Conservation (phyloP, 2,113 vertebrate genomes). For the Herpailurus yagouaroundi region DNA sequence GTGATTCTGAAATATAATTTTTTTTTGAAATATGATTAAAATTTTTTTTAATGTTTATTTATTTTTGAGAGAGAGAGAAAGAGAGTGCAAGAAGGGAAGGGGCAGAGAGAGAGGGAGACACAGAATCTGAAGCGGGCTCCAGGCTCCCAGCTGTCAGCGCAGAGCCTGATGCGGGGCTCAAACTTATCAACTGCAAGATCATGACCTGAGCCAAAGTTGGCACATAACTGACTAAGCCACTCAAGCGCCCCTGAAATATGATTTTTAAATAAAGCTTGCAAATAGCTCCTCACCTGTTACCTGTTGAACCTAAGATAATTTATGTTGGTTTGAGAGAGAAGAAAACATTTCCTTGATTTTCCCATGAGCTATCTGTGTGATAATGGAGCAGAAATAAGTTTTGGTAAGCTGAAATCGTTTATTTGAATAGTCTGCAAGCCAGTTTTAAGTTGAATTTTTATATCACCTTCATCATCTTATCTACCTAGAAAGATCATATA, state of each 20-base stretch:
- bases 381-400: background rate
- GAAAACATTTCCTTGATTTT: constrained; percentile 38
- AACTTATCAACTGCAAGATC: too few relatives aligned
- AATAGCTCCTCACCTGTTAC: background rate
- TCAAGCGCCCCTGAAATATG: background rate
- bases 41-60: too few relatives aligned
- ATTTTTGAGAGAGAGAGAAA: too few relatives aligned
- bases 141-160: too few relatives aligned
- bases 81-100: too few relatives aligned
- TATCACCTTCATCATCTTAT: background rate
- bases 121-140: too few relatives aligned
- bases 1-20: constrained; percentile 46
- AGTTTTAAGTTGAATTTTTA: background rate
- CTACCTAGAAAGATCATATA: background rate
- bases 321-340: background rate
- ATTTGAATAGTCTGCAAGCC: background rate
- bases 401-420: background rate
- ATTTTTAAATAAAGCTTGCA: constrained; percentile 13
- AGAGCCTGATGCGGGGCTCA: too few relatives aligned
- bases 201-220: too few relatives aligned
- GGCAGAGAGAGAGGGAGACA: too few relatives aligned
- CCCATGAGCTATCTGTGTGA: background rate
- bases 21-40: constrained; percentile 17
- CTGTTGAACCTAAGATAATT: background rate
- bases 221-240: too few relatives aligned